Evolutionary conservation across 2,888 invertebrate species (phyloP).

Genomic region (Stegophylla sp.): DNA sequence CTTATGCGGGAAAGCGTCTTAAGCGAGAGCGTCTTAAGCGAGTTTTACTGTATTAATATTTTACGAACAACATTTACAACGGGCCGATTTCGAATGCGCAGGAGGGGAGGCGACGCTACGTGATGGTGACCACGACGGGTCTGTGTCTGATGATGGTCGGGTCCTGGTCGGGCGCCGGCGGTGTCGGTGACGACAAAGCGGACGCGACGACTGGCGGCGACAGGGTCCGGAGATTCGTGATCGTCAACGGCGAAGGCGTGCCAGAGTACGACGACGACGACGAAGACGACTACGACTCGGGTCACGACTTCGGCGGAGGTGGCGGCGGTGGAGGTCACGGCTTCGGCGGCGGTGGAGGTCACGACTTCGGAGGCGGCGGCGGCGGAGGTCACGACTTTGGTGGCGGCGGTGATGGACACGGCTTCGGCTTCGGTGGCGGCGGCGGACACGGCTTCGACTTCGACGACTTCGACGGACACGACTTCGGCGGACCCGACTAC

Average conservation of each 20-base stretch:
- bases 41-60: neutral
- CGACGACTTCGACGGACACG: neutral
- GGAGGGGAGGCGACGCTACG: neutral
- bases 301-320: neutral
- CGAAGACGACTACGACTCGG: neutral
- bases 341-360: conserved; percentile 27
- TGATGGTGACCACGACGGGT: neutral
- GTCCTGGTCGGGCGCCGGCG: neutral
- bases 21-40: neutral
- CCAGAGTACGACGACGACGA: neutral
- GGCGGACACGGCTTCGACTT: neutral
- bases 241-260: conserved; percentile 27
- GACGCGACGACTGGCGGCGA: neutral
- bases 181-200: neutral
- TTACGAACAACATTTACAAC: too few species aligned
- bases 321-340: too few species aligned
- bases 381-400: neutral
- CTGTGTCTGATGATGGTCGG: neutral
- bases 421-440: neutral
- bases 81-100: too few species aligned
- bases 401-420: conserved; percentile 1
- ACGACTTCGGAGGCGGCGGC: neutral
- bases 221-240: neutral
- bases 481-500: too few species aligned
- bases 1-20: neutral